Conservation (phyloP, 1,140 invertebrate species). For the Macrostomum lignano region DNA sequence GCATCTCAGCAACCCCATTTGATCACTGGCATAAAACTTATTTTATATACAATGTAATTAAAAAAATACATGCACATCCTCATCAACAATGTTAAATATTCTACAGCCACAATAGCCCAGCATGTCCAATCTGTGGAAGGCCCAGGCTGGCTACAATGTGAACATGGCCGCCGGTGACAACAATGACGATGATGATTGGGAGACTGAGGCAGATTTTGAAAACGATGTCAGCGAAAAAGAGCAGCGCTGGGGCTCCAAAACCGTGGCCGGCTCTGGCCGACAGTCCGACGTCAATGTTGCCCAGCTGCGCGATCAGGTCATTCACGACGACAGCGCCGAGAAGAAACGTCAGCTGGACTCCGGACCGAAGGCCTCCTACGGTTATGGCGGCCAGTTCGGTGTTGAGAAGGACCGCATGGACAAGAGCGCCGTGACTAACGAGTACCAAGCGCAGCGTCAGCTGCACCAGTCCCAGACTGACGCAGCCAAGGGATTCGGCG, state of each 20-base stretch:
- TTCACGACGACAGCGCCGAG: conserved; percentile 38
- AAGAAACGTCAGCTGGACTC: conserved; percentile 47
- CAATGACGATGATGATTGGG: conserved; percentile 52
- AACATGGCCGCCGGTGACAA: conserved; percentile 9
- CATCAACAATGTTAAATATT: no score
- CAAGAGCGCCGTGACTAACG: conserved; percentile 15
- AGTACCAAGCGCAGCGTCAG: conserved; percentile 32
- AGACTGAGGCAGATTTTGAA: conserved; percentile 55
- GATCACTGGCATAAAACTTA: no score
- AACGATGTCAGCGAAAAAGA: conserved; percentile 67
- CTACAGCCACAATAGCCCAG: no score
- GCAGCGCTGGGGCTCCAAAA: conserved; percentile 60
- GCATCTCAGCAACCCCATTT: no score
- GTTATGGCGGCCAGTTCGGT: conserved; percentile 56
- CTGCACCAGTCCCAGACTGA: conserved; percentile 45
- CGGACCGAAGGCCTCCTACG: conserved; percentile 41
- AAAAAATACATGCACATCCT: no score
- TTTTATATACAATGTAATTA: no score
- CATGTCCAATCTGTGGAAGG: conserved; percentile 14
- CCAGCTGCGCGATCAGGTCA: conserved; percentile 44
- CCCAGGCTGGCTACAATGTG: conserved; percentile 12
- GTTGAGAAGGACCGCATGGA: conserved; percentile 28
- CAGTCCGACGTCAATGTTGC: no score
- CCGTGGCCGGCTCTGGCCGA: conserved; percentile 45
- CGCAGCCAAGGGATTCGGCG: conserved; percentile 50